Conservation (phyloP, 2,797 vertebrate genomes). For the Neostethus bicornis region DNA sequence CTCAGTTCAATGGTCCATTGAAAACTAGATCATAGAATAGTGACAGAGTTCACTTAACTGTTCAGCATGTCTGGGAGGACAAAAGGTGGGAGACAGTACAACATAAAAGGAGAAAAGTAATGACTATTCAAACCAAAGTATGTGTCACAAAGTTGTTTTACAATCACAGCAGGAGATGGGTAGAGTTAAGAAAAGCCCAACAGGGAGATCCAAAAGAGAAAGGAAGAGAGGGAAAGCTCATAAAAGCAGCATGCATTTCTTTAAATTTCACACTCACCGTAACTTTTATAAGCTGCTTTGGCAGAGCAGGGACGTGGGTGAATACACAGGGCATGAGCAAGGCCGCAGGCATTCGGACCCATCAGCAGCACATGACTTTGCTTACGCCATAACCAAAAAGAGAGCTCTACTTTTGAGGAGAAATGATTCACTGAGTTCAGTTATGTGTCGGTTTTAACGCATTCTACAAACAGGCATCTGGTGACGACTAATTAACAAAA, state of each 20-base stretch:
- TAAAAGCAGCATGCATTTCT: conserved; percentile 77
- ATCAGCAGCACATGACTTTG: conserved; percentile 18
- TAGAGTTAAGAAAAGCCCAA: conserved; percentile 11
- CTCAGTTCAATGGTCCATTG: conserved; percentile 37
- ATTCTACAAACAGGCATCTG: neutral
- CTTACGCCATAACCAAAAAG: conserved; percentile 12
- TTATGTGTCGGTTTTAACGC: conserved; percentile 8
- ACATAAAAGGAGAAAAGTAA: conserved; percentile 12
- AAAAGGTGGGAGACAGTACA: neutral
- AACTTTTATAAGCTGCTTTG: conserved; percentile 76
- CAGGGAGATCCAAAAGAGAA: conserved; percentile 4
- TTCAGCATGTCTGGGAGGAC: conserved; percentile 32
- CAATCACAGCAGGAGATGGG: conserved; percentile 11
- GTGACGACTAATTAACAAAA: conserved; percentile 1
- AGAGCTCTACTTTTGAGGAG: conserved; percentile 19
- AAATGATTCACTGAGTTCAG: conserved; percentile 3
- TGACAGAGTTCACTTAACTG: conserved; percentile 32
- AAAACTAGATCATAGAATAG: conserved; percentile 50
- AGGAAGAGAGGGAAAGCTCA: conserved; percentile 52
- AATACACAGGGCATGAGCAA: conserved; percentile 35
- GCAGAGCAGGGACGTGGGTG: conserved; percentile 48
- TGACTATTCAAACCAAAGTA: conserved; percentile 37
- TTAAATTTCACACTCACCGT: conserved; percentile 72
- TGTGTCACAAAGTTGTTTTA: conserved; percentile 45
- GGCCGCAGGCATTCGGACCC: conserved; percentile 28